Evolutionary conservation across 2,888 invertebrate species (phyloP).

Genomic region (Ischnura elegans): DNA sequence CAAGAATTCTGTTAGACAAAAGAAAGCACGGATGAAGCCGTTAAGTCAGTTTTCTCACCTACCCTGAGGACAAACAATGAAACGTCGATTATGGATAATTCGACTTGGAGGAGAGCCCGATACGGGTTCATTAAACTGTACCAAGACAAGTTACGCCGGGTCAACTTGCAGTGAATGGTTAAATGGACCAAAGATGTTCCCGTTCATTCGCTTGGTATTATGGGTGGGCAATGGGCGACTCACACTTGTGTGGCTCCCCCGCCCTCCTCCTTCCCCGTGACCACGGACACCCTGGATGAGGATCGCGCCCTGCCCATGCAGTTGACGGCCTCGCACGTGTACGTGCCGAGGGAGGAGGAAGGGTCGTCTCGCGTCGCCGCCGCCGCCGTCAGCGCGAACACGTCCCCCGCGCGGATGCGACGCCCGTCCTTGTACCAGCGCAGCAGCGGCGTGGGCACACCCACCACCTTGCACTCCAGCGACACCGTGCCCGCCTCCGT

Average conservation of each 20-base stretch:
- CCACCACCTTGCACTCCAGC: slow-evolving; percentile 94
- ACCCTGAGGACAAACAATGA: too few relatives aligned
- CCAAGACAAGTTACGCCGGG: too few relatives aligned
- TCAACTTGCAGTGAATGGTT: too few relatives aligned
- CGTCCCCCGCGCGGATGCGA: slow-evolving; percentile 93
- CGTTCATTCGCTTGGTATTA: too few relatives aligned
- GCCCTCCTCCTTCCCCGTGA: slow-evolving; percentile 78
- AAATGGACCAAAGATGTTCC: too few relatives aligned
- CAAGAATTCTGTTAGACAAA: too few relatives aligned
- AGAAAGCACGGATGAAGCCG: too few relatives aligned
- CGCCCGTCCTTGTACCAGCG: slow-evolving; percentile 91
- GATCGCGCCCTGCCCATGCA: slow-evolving; percentile 93
- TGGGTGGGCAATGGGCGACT: not conserved
- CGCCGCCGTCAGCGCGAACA: slow-evolving; percentile 91
- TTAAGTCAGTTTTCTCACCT: too few relatives aligned
- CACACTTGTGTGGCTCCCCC: slow-evolving; percentile 57
- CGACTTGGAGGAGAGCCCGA: too few relatives aligned
- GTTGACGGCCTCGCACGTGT: slow-evolving; percentile 92
- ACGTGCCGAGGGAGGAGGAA: slow-evolving; percentile 88
- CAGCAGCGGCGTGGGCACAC: slow-evolving; percentile 90
- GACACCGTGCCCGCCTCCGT: slow-evolving; percentile 94
- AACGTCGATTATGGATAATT: too few relatives aligned
- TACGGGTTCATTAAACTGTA: too few relatives aligned
- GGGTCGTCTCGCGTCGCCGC: slow-evolving; percentile 86
- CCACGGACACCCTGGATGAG: slow-evolving; percentile 90